Base-by-base conservation (phyloP, 2,797 vertebrate genomes). In the Lagocephalus sceleratus region DNA sequence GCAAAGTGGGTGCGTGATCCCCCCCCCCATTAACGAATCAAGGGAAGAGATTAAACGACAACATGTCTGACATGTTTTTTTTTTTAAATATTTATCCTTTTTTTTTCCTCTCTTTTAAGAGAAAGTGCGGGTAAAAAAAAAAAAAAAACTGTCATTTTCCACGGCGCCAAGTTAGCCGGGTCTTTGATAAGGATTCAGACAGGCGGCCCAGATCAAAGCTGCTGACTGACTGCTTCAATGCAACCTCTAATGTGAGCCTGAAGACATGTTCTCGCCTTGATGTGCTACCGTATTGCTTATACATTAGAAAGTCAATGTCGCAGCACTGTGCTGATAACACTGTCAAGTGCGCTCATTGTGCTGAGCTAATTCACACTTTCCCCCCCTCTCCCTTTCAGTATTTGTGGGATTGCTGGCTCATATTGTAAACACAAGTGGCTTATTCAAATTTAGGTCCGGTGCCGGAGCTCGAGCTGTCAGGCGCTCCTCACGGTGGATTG, bases 191-290 rank as follows among this genome's bases (percentile, higher is more conserved):
- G 86, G 79, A 89, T 85, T 87, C 82, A 88, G 85, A 84, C 85
- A 88, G 87, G 71, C 88, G 84, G 82, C 88, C 85, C 77, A 88
- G 88, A 91, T 92, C 90, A 92, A 91, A 92, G 90, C 79, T 66
- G 71, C 81, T 76, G 83, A 87, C 76, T 79, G 82, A 85, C 86
- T 89, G 84, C 81, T 81, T 89, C 83, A 85, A 83, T 84, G 79
- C 82, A 87, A 88, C 85, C 82, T 86, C 85, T 91, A 85, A 91
- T 85, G 78, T 76, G 83, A 78, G 89, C 90, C 90, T 46, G 82
- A 68, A 90, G 89, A 89, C 72, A 89, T 66, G 53, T 79, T 78
- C 80, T 80, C 10, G 86, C 90, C 89, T 90, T 90, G 90, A 91
- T 89, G 89, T 88, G 75, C 68, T 75, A 84, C 76, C 82, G 81